Percentiles rank a stretch among this genome's conserved stretches.
These are phyloP conservation scores for Ramphastos sulfuratus DNA, from an alignment of 2,113 vertebrate species.

Conservation along the genomic window DNA sequence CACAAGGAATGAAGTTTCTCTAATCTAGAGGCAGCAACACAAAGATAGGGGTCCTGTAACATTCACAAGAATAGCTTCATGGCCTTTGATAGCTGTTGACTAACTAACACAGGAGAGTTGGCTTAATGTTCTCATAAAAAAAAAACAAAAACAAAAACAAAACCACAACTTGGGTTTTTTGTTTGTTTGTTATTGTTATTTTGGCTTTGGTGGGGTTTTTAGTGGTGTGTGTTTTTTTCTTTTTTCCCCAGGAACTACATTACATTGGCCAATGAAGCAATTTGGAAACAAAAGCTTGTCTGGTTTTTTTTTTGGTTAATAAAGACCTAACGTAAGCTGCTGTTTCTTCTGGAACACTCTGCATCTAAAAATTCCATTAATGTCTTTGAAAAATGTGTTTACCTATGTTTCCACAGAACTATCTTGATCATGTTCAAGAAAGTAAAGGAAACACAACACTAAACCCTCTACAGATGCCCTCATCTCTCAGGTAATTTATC, in stretches of 20 bases:
- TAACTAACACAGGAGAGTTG: neutral
- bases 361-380: neutral
- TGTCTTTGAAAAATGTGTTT: neutral
- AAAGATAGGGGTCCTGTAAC: neutral
- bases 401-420: neutral
- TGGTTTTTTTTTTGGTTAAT: neutral
- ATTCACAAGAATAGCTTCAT: neutral
- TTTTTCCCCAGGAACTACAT: neutral
- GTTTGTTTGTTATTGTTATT: neutral
- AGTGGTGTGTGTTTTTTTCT: no score
- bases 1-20: neutral
- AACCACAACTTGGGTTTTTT: fast-evolving
- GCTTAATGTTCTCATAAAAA: neutral
- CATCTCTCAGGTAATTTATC: neutral
- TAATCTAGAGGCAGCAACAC: neutral
- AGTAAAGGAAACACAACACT: neutral
- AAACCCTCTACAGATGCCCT: neutral
- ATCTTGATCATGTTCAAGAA: neutral
- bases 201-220: neutral
- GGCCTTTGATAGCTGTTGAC: neutral
- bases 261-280: neutral
- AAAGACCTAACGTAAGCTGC: neutral
- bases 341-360: neutral
- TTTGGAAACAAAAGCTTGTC: neutral
- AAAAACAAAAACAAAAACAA: no score